These are phyloP conservation scores for Eclectus roratus DNA, from an alignment of 2,113 vertebrate genomes.

Conservation along the genomic window DNA sequence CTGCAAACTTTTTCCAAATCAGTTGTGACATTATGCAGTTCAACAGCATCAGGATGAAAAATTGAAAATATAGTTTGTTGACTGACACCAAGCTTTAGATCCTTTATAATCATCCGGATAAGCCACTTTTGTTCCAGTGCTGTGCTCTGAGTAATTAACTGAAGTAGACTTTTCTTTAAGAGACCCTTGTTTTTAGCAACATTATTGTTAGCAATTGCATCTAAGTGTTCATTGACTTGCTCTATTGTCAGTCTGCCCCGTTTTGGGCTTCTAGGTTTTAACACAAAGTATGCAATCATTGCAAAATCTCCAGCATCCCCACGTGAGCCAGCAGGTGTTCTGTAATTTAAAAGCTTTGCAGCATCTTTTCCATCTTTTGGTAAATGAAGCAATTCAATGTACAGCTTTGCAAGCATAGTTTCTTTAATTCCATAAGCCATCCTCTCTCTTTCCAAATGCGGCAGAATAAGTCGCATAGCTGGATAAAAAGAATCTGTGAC, in stretches of 20 bases:
- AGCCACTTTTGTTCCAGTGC: constrained; percentile 98
- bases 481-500: constrained; percentile 94
- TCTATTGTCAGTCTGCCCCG: constrained; percentile 84
- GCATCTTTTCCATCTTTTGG: constrained; percentile 93
- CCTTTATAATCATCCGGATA: constrained; percentile 96
- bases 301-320: constrained; percentile 93
- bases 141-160: constrained; percentile 89
- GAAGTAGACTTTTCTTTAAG: constrained; percentile 87
- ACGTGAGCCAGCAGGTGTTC: constrained; percentile 81
- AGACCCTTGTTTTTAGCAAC: constrained; percentile 83
- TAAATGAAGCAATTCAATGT: constrained; percentile 90
- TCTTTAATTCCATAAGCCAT: constrained; percentile 98
- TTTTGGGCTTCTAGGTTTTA: constrained; percentile 87
- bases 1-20: constrained; percentile 92
- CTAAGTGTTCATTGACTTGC: constrained; percentile 91
- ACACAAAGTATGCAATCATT: constrained; percentile 88
- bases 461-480: constrained; percentile 93
- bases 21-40: constrained; percentile 89
- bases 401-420: constrained; percentile 94
- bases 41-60: constrained; percentile 88
- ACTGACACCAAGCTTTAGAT: constrained; percentile 93
- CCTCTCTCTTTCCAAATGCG: constrained; percentile 89
- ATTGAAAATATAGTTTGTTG: constrained; percentile 87
- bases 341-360: constrained; percentile 90
- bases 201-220: constrained; percentile 87